Conservation (phyloP, 2,797 vertebrate genomes). For the Morus bassanus region DNA sequence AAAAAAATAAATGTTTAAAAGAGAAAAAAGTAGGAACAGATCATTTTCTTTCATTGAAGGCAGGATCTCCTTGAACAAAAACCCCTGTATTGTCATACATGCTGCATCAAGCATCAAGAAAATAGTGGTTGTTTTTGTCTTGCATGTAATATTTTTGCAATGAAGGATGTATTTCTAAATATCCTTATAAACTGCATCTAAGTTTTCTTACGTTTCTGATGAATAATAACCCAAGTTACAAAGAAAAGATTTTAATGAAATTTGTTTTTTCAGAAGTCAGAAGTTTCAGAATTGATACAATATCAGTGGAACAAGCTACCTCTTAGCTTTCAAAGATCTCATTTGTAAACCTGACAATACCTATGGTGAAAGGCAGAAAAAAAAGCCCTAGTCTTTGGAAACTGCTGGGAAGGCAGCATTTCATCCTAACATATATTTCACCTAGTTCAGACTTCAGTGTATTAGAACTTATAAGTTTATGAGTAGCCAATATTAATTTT, state of each 20-base stretch:
- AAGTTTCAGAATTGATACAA: neutral
- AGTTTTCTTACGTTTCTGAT: neutral
- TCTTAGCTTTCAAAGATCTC: neutral
- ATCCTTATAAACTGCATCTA: neutral
- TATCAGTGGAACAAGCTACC: neutral
- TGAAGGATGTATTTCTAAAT: neutral
- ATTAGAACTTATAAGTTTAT: neutral
- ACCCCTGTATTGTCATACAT: fast-evolving
- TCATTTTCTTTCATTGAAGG: neutral
- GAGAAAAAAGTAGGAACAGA: neutral
- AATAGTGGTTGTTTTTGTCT: neutral
- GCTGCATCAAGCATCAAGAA: neutral
- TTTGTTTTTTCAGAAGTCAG: neutral
- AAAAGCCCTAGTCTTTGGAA: neutral
- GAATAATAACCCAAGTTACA: neutral
- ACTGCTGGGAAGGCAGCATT: neutral
- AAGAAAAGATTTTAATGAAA: neutral
- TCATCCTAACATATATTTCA: neutral
- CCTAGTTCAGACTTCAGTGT: neutral
- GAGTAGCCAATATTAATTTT: neutral
- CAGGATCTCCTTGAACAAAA: neutral
- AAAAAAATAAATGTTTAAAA: neutral
- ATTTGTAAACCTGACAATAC: neutral
- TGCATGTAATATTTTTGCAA: neutral
- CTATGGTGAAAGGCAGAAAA: neutral